Evolutionary conservation across 2,797 vertebrate species (phyloP), one percentile per base, ranked within the genome.

Genomic region (Hoplostethus atlanticus): DNA sequence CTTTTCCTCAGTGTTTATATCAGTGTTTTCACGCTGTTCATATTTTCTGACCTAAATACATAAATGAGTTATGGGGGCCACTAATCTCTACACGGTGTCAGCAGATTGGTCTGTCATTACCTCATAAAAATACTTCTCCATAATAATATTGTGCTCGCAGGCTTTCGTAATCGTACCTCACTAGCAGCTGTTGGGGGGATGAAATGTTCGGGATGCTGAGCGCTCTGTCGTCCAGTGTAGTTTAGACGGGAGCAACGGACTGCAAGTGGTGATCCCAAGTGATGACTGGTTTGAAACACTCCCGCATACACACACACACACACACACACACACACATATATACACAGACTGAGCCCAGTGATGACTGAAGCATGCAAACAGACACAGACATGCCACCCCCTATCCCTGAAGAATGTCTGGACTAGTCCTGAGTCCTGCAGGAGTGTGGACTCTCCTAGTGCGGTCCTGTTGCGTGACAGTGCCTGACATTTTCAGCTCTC

Each of bases 391-490:
- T 65, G 73, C 38, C 69, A 79, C 56, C 58, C 21, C 21, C 55
- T 21, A 74, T 73, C 61, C 51, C 51, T 50, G 50, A 17, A 55
- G 55, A 47, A 54, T 65, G 71, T 64, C 61, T 36, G 61, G 56
- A 60, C 66, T 73, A 75, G 5, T 21, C 2, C 21, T 1, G 7
- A 28, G n/a, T 12, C 53, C 12, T 30, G 4, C 53, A 55, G 53
- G 53, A 55, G 53, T 3, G 17, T 16, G 50, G 50, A 8, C 51
- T 64, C 40, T 64, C 10, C 1, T 28, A 57, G 59, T 64, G 64
- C 71, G 63, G 55, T 30, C 59, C 51, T 66, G 80, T 88, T 85
- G 86, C 86, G 76, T 87, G 84, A 86, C 76, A 81, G 79, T 59
- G 51, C 12, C 62, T 80, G 76, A 76, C 77, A 78, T 70, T 77